Evolutionary conservation across 2,888 invertebrate species (phyloP).

Genomic region (Orchesellides sinensis): DNA sequence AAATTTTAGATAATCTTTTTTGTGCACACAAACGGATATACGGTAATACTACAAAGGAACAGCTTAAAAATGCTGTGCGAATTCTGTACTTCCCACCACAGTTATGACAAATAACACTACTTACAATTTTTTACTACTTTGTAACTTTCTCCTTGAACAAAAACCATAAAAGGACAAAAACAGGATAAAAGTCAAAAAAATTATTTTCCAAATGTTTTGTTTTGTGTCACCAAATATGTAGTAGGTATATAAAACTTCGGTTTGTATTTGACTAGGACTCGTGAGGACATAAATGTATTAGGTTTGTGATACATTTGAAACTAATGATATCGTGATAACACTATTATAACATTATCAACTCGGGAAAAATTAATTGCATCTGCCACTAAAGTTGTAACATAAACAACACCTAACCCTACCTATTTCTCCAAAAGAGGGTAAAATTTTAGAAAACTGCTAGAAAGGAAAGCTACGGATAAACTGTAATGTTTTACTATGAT

Average conservation of each 20-base stretch:
- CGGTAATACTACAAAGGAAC: not conserved
- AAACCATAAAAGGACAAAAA: conserved; percentile 17
- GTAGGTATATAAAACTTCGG: conserved; percentile 18
- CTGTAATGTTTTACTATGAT: too few species aligned
- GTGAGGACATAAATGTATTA: not conserved
- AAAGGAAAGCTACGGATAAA: too few species aligned
- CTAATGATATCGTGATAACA: too few species aligned
- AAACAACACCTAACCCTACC: too few species aligned
- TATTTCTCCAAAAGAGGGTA: too few species aligned
- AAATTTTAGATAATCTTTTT: not conserved
- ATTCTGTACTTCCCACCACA: conserved; percentile 17
- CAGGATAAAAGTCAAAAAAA: conserved; percentile 13
- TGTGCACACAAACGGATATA: not conserved
- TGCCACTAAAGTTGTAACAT: too few species aligned
- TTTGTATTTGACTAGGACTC: conserved; percentile 48
- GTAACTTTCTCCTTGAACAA: not conserved
- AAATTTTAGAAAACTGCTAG: too few species aligned
- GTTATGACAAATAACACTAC: not conserved
- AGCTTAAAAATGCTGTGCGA: not conserved
- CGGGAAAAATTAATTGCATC: too few species aligned
- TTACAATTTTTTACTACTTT: not conserved
- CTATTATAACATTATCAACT: too few species aligned
- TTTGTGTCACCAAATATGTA: not conserved
- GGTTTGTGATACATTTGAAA: not conserved
- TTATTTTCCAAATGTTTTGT: not conserved